These are phyloP conservation scores for Orthosia gracilis DNA, from an alignment of 2,888 invertebrate genomes.

Conservation along the genomic window DNA sequence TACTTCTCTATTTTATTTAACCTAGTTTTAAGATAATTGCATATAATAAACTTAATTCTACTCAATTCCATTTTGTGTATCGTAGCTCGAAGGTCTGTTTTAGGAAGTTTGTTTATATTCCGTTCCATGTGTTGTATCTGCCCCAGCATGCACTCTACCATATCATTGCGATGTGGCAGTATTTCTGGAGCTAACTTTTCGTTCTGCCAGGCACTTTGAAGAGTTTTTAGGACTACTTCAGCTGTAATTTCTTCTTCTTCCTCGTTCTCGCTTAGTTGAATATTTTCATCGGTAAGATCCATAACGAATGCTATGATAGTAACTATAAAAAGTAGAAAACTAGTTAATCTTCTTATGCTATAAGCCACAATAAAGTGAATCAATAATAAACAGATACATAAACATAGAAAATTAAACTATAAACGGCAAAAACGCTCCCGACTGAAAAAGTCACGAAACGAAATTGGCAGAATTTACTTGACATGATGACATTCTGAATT, in stretches of 20 bases:
- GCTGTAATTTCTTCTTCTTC: slow-evolving; percentile 94
- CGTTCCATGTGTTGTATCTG: slow-evolving; percentile 97
- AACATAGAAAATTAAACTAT: neutral
- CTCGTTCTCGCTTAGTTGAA: slow-evolving; percentile 88
- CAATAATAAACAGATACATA: neutral
- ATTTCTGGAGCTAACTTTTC: slow-evolving; percentile 98
- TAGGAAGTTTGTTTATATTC: slow-evolving; percentile 94
- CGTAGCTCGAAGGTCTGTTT: slow-evolving; percentile 94
- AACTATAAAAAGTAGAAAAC: neutral
- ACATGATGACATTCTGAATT: neutral
- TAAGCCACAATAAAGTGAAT: neutral
- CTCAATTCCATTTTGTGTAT: slow-evolving; percentile 97
- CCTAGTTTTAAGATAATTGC: slow-evolving; percentile 96
- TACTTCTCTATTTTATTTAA: slow-evolving; percentile 96
- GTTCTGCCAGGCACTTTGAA: slow-evolving; percentile 97
- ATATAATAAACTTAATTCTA: slow-evolving; percentile 96
- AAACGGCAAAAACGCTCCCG: neutral
- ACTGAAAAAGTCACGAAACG: neutral
- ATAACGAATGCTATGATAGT: slow-evolving; percentile 71
- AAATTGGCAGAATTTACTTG: neutral
- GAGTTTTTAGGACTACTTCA: slow-evolving; percentile 92
- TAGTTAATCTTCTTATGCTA: neutral
- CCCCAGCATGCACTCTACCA: slow-evolving; percentile 96
- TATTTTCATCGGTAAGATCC: slow-evolving; percentile 79
- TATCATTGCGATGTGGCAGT: slow-evolving; percentile 95